These are phyloP conservation scores for Bombus polaris DNA, from an alignment of 1,140 invertebrate genomes.

Conservation along the genomic window DNA sequence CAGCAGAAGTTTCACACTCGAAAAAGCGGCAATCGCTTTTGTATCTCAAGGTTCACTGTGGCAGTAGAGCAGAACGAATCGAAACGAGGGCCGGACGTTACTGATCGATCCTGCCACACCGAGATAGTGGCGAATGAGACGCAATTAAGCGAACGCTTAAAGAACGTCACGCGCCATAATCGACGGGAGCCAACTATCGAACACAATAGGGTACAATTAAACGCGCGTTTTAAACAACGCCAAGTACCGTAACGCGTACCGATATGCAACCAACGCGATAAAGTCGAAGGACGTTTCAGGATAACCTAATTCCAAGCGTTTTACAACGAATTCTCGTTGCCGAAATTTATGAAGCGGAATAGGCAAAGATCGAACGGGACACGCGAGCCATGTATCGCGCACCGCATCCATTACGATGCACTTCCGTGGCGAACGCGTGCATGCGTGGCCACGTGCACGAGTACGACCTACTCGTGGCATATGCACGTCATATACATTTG, in stretches of 20 bases:
- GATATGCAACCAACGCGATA: neutral
- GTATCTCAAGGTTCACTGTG: neutral
- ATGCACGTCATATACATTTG: slow-evolving; percentile 51
- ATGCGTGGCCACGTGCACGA: neutral
- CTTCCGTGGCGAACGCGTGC: slow-evolving; percentile 26
- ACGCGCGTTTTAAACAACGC: slow-evolving; percentile 20
- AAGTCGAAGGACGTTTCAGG: slow-evolving; percentile 15
- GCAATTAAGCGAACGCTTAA: neutral
- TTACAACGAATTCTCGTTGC: slow-evolving; percentile 65
- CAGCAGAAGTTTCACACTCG: neutral
- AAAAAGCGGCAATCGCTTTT: neutral
- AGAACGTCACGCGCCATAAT: slow-evolving; percentile 25
- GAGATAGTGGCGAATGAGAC: too few relatives aligned
- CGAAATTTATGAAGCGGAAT: slow-evolving; percentile 67
- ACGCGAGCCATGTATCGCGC: slow-evolving; percentile 64
- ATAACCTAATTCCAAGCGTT: slow-evolving; percentile 25
- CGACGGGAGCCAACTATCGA: neutral
- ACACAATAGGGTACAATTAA: neutral
- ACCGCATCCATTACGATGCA: slow-evolving; percentile 69
- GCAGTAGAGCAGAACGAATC: neutral
- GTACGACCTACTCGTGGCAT: neutral
- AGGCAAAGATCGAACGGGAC: slow-evolving; percentile 66
- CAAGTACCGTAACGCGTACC: neutral
- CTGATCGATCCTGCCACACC: too few relatives aligned
- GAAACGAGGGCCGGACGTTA: neutral